These are phyloP conservation scores for Pedionomus torquatus DNA, from an alignment of 2,113 vertebrate genomes.

Conservation along the genomic window DNA sequence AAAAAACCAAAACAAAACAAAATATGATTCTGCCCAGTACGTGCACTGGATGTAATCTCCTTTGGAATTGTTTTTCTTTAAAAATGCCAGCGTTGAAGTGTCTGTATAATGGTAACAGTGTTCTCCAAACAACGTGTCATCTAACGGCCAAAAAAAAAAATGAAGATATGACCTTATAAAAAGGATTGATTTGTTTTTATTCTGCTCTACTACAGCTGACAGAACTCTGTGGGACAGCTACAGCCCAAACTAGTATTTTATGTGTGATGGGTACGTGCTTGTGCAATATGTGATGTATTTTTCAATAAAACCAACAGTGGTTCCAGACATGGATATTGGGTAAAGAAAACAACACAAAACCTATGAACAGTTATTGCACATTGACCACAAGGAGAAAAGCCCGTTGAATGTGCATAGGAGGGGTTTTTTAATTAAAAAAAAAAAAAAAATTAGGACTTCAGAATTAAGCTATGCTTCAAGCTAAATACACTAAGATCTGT, in stretches of 20 bases:
- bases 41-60: neutral
- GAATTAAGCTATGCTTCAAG: neutral
- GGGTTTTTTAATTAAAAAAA: neutral
- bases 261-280: neutral
- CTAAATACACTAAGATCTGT: neutral
- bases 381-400: neutral
- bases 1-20: too few species aligned
- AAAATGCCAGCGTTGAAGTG: neutral
- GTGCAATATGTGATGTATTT: neutral
- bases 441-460: neutral
- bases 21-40: neutral
- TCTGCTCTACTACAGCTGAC: neutral
- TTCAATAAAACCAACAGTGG: neutral
- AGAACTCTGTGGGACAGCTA: neutral
- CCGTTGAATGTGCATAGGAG: neutral
- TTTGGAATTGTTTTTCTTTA: neutral
- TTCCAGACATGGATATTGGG: neutral
- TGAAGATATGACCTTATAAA: neutral
- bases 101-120: neutral
- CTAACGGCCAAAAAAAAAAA: neutral
- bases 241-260: neutral
- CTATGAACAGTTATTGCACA: neutral
- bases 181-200: neutral
- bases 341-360: neutral
- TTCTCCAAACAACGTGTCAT: neutral